A percentile compares a stretch with the other conserved stretches of the same genome.
phyloP scores from a whole-genome alignment of 2,113 vertebrate species.

The Camelus bactrianus region DNA sequence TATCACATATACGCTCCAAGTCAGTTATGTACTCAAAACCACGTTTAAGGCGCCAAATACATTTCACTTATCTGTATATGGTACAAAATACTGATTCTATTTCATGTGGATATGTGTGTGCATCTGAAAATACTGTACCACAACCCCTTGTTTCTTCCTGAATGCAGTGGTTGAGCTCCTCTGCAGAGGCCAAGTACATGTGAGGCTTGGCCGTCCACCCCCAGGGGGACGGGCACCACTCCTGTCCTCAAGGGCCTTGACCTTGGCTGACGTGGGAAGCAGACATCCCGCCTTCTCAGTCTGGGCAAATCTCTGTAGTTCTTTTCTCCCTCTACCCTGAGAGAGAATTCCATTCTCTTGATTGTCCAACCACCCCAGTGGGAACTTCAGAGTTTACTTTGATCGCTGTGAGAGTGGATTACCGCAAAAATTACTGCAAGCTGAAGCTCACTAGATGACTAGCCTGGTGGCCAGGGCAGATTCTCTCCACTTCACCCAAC shows the following conservation, averaged over 20 bases:
- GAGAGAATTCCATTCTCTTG: not conserved
- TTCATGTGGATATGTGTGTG: not conserved
- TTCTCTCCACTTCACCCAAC: not conserved
- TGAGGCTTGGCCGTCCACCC: not conserved
- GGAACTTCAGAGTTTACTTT: constrained; percentile 8
- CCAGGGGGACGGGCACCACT: not conserved
- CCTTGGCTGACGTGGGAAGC: not conserved
- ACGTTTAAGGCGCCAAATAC: not conserved
- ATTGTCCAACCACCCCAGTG: not conserved
- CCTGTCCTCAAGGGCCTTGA: not conserved
- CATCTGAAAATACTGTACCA: not conserved
- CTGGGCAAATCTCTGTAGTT: not conserved
- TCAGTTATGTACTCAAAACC: not conserved
- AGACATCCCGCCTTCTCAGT: not conserved
- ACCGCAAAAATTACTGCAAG: constrained; percentile 43
- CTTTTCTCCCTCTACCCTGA: not conserved
- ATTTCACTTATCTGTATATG: not conserved
- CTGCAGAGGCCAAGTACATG: not conserved
- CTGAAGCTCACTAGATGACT: not conserved
- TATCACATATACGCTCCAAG: not conserved
- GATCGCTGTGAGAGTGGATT: constrained; percentile 37
- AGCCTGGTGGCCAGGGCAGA: not conserved
- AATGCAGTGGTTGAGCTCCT: not conserved
- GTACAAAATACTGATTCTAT: not conserved
- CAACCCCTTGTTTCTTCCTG: not conserved